phyloP scores from a whole-genome alignment of 2,797 vertebrate species.

The Gambusia yucatana region DNA sequence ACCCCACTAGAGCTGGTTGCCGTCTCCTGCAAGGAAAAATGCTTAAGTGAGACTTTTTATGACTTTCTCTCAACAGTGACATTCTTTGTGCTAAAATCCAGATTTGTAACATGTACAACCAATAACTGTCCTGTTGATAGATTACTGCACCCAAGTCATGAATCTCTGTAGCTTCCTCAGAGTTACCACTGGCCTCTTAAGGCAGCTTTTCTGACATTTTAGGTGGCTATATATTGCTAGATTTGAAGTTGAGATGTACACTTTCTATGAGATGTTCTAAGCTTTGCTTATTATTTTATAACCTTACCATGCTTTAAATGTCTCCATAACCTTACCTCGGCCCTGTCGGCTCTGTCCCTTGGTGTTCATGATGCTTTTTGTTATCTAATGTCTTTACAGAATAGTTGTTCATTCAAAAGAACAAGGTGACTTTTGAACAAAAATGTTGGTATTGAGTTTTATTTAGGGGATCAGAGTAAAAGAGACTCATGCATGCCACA shows the following conservation, averaged over 20 bases:
- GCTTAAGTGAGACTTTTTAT: not conserved
- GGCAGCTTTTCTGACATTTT: not conserved
- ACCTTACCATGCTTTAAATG: not conserved
- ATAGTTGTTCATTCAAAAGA: too few species aligned
- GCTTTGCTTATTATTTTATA: not conserved
- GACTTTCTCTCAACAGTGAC: not conserved
- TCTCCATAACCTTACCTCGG: not conserved
- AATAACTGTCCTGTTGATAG: not conserved
- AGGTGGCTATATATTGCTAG: not conserved
- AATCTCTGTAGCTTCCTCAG: not conserved
- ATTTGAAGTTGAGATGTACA: not conserved
- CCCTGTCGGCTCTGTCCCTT: not conserved
- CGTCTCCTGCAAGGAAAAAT: not conserved
- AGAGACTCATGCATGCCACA: not conserved
- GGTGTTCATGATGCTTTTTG: not conserved
- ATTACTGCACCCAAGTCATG: not conserved
- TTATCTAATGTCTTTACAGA: not conserved
- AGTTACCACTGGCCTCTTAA: not conserved
- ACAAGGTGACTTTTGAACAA: not conserved
- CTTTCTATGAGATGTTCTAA: not conserved
- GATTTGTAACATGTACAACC: not conserved
- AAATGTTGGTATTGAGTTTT: not conserved
- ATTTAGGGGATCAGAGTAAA: slow-evolving; percentile 2
- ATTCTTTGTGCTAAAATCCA: not conserved
- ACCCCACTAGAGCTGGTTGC: not conserved